Evolutionary conservation across 2,113 vertebrate species (phyloP), one percentile per base, ranked within the genome.

Genomic region (Myiozetetes cayanensis): DNA sequence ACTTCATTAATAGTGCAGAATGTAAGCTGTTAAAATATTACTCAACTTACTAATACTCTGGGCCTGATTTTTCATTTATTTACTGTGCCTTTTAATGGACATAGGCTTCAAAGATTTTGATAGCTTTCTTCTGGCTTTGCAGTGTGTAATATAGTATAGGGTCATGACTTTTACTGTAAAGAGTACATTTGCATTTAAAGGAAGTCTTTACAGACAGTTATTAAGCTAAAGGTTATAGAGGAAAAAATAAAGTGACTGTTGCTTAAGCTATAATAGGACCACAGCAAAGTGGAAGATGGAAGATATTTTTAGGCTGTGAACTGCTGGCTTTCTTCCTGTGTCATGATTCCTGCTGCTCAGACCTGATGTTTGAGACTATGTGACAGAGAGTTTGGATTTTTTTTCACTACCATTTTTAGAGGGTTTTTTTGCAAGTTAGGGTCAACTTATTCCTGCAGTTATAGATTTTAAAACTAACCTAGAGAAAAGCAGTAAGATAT

Each of bases 311-410:
- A 96, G 92, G 5, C 13, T 93, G 55, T 35, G 24, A 90, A 67
- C 85, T 93, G 41, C 81, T 88, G 66, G 22, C 92, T 95, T 95
- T 96, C 87, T 96, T 97, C 92, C 92, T 95, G 93, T 96, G 76
- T 71, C 71, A 80, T 93, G 72, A 92, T 94, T 95, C 55, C 85
- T 22, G 31, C n/a, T 84, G 74, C 70, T 92, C 68, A 90, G 76
- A 88, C 79, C 80, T 92, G 83, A 88, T 92, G 72, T 81, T 90
- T 96, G 71, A 88, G 79, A 93, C 50, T 79, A 4, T 75, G 75
- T 73, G 58, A 86, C 66, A 86, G 59, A 92, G 50, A 74, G 43
- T 47, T 86, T 80, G 58, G 27, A 14, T 37, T 49, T 76, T 88
- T 91, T 84, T 85, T 70, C 25, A 35, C 18, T 78, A 31, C 25